Evolutionary conservation across 2,888 invertebrate genomes (phyloP).

Genomic region (Apantesis nais): DNA sequence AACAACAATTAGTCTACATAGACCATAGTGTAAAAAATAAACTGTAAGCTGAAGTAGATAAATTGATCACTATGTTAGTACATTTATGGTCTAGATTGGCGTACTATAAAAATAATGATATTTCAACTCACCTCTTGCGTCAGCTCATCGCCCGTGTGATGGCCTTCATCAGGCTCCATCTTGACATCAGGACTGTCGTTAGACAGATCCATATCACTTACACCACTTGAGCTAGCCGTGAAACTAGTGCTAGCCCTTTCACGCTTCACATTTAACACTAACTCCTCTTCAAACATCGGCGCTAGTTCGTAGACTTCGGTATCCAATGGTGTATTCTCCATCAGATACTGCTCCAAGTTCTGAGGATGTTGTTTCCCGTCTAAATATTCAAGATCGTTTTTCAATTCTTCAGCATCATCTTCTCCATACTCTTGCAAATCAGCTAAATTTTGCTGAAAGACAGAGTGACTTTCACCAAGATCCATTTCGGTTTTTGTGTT

Average conservation of each 20-base stretch:
- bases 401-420: slow-evolving; percentile 67
- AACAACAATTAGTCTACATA: not conserved
- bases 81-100: not conserved
- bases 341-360: slow-evolving; percentile 73
- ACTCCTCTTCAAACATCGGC: slow-evolving; percentile 76
- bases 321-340: slow-evolving; percentile 79
- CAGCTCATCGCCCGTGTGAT: slow-evolving; percentile 79
- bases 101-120: not conserved
- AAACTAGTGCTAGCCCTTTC: slow-evolving; percentile 83
- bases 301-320: slow-evolving; percentile 71
- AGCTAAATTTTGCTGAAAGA: slow-evolving; percentile 85
- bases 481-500: slow-evolving; percentile 67
- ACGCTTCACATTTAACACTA: slow-evolving; percentile 75
- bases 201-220: slow-evolving; percentile 78
- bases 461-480: slow-evolving; percentile 73
- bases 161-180: slow-evolving; percentile 77
- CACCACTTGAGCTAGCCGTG: slow-evolving; percentile 81
- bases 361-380: slow-evolving; percentile 76
- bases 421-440: slow-evolving; percentile 85
- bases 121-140: slow-evolving; percentile 80
- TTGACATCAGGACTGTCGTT: slow-evolving; percentile 71
- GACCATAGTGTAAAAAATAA: not conserved
- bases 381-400: slow-evolving; percentile 72
- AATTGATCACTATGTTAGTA: not conserved
- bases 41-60: not conserved